Conservation (phyloP, 2,888 invertebrate genomes). For the Cyrtodaria siliqua region DNA sequence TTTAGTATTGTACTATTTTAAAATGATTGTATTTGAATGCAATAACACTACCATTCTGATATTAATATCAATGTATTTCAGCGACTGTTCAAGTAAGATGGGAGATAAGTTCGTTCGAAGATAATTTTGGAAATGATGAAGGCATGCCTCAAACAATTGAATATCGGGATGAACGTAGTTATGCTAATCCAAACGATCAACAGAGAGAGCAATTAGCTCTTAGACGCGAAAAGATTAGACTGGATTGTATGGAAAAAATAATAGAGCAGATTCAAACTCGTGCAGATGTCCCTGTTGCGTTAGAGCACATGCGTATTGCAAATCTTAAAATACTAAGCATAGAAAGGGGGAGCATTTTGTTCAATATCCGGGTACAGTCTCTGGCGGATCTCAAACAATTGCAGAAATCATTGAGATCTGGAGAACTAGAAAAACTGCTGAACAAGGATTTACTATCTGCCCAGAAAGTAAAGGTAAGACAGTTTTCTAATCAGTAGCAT, state of each 20-base stretch:
- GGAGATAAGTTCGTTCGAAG: constrained; percentile 9
- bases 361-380: constrained; percentile 5
- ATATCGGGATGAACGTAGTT: too few species aligned
- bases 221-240: neutral
- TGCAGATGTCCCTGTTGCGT: constrained; percentile 5
- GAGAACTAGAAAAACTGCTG: constrained; percentile 13
- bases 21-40: too few species aligned
- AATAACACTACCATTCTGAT: too few species aligned
- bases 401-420: constrained; percentile 9
- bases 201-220: neutral
- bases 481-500: too few species aligned
- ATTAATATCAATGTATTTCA: too few species aligned
- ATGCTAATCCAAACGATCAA: too few species aligned
- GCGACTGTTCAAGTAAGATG: constrained; percentile 16
- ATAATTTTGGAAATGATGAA: neutral
- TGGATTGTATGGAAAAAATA: constrained; percentile 7
- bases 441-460: constrained; percentile 7
- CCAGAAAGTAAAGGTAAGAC: constrained; percentile 13
- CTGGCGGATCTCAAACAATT: constrained; percentile 6
- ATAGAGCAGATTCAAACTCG: neutral
- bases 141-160: too few species aligned
- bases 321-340: neutral
- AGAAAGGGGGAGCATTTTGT: constrained; percentile 5
- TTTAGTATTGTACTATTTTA: too few species aligned
- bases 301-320: constrained; percentile 1